Base-by-base conservation (phyloP, 1,140 invertebrate species). In the Brachionus rubens region DNA sequence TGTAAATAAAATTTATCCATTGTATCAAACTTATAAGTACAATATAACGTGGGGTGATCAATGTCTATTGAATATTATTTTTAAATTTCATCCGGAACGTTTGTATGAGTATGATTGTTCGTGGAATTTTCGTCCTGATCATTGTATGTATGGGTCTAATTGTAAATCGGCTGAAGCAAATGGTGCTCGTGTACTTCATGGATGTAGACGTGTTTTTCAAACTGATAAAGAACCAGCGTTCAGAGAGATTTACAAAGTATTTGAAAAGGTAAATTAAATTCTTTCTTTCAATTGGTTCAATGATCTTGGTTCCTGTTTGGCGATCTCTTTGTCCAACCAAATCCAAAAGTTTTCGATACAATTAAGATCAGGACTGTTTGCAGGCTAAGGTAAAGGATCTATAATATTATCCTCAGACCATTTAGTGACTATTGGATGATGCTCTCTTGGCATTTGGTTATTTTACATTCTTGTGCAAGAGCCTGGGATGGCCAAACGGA, bases 21-120 rank as follows among this genome's bases (percentile, higher is more conserved):
- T 94, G 79, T 91, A 92, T 83, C 88, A 91, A 78, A 89, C 91
- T 81, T 96, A 92, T 84, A 91, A 89, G 79, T 81, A 91, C 7
- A 90, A 92, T 80, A 92, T 96, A 52, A 93, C 91, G 3, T 96
- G 92, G 92, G 94, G 94, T n/a, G 94, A 97, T 86, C 94, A 97
- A 85, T 94, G 96, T 86, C 92, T 97, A 76, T 93, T 97, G 78
- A 97, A 97, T 82, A 94, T 96, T 78, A 91, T 95, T 79, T 96
- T 96, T 82, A 91, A 93, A 84, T 91, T 90, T 84, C 90, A 94
- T 87, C 90, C 91, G 79, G 91, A 91, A 75, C 90, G 91, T 79
- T 84, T 96, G 14, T 90, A 90, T 78, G 85, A 93, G 40, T 90
- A 92, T 82, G 88, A 90, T 0, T 96, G 94, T 82, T 87, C 91